Base-by-base conservation (phyloP, 2,797 vertebrate genomes). In the Glyptemys insculpta region DNA sequence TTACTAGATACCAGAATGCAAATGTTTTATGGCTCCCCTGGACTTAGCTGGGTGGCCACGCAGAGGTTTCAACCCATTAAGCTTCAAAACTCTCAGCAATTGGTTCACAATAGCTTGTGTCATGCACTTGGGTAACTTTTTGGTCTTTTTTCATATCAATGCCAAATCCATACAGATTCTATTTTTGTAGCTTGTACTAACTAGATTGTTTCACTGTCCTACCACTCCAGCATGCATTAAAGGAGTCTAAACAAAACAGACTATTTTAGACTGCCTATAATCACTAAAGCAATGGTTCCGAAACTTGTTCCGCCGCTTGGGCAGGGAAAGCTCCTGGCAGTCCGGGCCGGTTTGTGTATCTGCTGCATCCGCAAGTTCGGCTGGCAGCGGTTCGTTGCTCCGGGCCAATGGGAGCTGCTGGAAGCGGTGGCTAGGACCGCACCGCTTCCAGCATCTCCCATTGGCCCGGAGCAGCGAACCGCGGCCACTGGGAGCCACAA, bases 61-160 rank as follows among this genome's bases (percentile, higher is more conserved):
- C 57, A 1, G 4, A 91, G 19, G 84, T 88, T 76, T 93, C 41
- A 53, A 50, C 31, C 62, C n/a, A 31, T 79, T 79, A 34, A 56
- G 41, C 94, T 96, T 90, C 52, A 49, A 87, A 80, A 91, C 34
- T 81, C 72, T 82, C 37, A 86, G 56, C 50, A 93, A 84, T n/a
- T 72, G 56, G 59, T 92, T 92, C 84, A 78, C 4, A 2, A 37
- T 80, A 72, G 49, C 83, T 90, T 57, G 25, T 53, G 8, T 81
- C 84, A 76, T 76, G 27, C 81, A 29, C 86, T 76, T 47, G 37
- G 27, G 23, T 16, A 91, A 95, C 80, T 56, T 92, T 95, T 90
- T 95, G 79, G 84, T 96, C 88, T 85, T 91, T 79, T 52, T 18
- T 91, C 52, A 92, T 50, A 54, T 81, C 81, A 83, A 85, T 88